Percentiles rank a stretch among this genome's conserved stretches.
phyloP scores from a whole-genome alignment of 2,888 invertebrate genomes.

The Perdita meconis region DNA sequence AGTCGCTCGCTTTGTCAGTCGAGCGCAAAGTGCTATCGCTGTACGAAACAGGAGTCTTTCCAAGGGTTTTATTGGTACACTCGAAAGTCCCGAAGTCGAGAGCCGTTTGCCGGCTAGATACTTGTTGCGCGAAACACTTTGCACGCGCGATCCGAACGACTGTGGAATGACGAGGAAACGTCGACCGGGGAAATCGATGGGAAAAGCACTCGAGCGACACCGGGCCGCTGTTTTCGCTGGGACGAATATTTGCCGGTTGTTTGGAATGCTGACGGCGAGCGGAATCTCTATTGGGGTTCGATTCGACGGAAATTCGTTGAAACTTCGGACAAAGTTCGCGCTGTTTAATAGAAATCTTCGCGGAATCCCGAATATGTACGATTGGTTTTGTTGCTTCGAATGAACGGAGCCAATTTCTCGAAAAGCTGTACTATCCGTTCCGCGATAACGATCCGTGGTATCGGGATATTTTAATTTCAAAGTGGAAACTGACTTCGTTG shows the following conservation, averaged over 20 bases:
- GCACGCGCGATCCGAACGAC: constrained; percentile 25
- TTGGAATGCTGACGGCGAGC: neutral
- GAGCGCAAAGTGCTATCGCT: constrained; percentile 3
- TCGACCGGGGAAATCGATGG: constrained; percentile 47
- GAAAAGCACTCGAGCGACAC: constrained; percentile 3
- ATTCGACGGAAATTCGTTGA: neutral
- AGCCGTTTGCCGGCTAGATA: constrained; percentile 49
- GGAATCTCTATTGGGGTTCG: neutral
- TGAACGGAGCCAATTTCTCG: too few species aligned
- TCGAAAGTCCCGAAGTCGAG: constrained; percentile 20
- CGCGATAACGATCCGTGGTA: too few species aligned
- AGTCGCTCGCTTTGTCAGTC: neutral
- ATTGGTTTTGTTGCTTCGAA: neutral
- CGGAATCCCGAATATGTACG: neutral
- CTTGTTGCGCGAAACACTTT: constrained; percentile 63
- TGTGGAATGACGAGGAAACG: constrained; percentile 29
- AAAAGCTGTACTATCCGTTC: too few species aligned
- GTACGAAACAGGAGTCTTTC: constrained; percentile 10
- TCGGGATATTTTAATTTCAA: too few species aligned
- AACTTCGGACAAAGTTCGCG: neutral
- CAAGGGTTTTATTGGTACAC: constrained; percentile 30
- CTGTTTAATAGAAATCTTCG: too few species aligned
- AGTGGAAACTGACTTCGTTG: too few species aligned
- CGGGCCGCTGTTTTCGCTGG: neutral
- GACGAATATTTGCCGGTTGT: constrained; percentile 2